A percentile compares a stretch with the other conserved stretches of the same genome.
phyloP scores from a whole-genome alignment of 1,140 invertebrate species.

The Diuraphis noxia region DNA sequence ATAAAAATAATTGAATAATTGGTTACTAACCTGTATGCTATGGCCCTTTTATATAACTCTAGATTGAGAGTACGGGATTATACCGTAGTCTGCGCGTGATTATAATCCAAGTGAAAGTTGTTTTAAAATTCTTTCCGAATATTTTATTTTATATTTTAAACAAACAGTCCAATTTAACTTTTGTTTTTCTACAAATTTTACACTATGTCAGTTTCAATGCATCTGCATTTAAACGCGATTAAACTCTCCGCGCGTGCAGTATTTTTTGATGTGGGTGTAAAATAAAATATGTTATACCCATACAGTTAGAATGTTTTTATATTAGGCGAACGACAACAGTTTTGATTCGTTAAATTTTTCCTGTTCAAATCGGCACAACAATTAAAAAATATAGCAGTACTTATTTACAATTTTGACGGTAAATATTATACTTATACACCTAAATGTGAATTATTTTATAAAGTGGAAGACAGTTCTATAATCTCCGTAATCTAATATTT shows the following conservation, averaged over 20 bases:
- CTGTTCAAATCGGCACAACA: neutral
- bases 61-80: neutral
- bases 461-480: neutral
- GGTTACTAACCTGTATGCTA: neutral
- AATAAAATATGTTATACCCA: neutral
- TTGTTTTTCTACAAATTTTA: neutral
- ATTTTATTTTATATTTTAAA: neutral
- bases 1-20: neutral
- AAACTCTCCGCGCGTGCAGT: neutral
- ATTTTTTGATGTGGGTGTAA: neutral
- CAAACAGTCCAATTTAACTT: neutral
- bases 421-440: neutral
- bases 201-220: neutral
- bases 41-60: neutral
- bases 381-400: neutral
- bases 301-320: neutral
- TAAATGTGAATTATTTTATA: neutral
- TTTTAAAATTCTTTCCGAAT: neutral
- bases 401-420: neutral
- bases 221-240: neutral
- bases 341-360: neutral
- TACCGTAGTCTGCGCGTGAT: neutral
- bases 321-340: no score
- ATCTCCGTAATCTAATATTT: neutral
- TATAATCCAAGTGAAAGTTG: neutral